Evolutionary conservation across 2,113 vertebrate genomes (phyloP).

Genomic region (Bos javanicus): DNA sequence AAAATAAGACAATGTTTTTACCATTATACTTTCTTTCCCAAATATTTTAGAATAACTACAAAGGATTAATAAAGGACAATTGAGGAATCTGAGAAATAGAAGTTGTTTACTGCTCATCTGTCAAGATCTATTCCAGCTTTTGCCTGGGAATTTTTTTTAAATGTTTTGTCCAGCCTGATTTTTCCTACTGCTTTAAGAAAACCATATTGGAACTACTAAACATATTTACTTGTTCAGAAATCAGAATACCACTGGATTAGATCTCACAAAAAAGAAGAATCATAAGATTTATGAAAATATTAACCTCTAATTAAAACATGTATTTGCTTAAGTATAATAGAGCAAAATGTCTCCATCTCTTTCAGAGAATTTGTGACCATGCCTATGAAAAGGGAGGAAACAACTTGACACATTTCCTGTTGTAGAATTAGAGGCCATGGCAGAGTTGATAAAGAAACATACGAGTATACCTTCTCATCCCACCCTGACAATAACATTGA

Average conservation of each 20-base stretch:
- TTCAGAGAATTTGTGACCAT: background rate
- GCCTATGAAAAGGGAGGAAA: background rate
- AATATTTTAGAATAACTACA: background rate
- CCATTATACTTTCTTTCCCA: background rate
- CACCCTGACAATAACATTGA: background rate
- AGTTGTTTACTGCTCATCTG: background rate
- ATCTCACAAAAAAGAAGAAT: background rate
- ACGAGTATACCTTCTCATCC: background rate
- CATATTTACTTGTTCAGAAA: background rate
- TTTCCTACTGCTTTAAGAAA: background rate
- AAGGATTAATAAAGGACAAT: background rate
- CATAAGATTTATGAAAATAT: background rate
- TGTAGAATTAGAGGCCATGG: background rate
- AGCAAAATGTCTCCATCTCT: background rate
- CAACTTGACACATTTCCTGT: background rate
- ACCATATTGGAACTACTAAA: background rate
- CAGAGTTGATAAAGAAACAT: background rate
- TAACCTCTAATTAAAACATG: background rate
- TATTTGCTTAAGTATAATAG: background rate
- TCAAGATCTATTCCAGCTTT: conserved; percentile 7
- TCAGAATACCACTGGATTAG: background rate
- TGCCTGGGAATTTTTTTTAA: background rate
- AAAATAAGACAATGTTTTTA: background rate
- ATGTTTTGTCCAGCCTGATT: background rate
- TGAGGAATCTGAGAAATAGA: background rate